Conservation (phyloP, 2,888 invertebrate genomes). For the Tipula confusa region DNA sequence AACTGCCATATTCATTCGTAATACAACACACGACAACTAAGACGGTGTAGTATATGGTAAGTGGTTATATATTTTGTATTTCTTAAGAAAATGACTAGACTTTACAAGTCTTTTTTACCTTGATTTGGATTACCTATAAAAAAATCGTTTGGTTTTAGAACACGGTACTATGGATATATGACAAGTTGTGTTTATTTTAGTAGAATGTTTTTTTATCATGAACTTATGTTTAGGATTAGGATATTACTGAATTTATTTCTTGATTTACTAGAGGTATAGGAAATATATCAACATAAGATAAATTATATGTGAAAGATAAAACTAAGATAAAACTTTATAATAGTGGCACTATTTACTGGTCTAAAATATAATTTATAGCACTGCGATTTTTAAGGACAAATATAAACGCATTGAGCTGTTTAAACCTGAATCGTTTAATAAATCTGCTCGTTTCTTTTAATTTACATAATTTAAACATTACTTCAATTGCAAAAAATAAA, state of each 20-base stretch:
- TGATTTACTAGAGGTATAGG: no score
- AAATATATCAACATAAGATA: no score
- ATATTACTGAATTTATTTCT: neutral
- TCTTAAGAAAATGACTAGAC: neutral
- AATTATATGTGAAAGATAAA: no score
- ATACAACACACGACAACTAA: neutral
- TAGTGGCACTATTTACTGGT: no score
- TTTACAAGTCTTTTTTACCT: neutral
- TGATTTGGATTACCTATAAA: neutral
- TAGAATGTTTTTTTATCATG: neutral
- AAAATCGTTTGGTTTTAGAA: neutral
- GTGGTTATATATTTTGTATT: neutral
- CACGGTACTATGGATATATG: neutral
- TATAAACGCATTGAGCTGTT: no score
- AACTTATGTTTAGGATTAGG: neutral
- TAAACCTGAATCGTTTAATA: no score
- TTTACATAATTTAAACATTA: no score
- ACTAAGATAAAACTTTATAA: no score
- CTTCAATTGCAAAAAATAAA: no score
- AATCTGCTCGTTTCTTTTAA: no score
- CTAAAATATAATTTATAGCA: no score
- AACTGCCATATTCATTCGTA: neutral
- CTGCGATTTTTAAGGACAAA: no score
- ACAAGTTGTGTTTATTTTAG: neutral
- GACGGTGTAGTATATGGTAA: neutral